Base-by-base conservation (phyloP, 2,113 vertebrate genomes). In the Alligator mississippiensis region DNA sequence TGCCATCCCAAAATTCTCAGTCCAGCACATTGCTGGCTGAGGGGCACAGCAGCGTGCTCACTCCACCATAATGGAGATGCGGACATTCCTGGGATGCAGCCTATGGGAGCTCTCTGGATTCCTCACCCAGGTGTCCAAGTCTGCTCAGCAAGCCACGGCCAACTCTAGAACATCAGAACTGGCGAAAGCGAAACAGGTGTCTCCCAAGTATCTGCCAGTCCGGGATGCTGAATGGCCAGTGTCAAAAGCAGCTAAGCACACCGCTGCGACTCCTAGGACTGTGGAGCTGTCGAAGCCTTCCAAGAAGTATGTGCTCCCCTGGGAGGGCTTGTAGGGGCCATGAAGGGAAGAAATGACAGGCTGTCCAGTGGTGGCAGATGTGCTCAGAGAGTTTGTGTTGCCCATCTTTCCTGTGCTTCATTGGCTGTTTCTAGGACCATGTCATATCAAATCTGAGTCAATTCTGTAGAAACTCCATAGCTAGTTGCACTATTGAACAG, bases 171-270 rank as follows among this genome's bases (percentile, higher is more conserved):
- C 60, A n/a, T 3, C 38, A 62, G 87, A 94, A 34, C 92, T 98
- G 80, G 96, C 98, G 0, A 70, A 12, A 85, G 55, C 90, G 27
- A 98, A 92, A 91, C 5, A 25, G 11, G 3, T 97, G 63, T 95
- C 87, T 28, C 9, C 64, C 3, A 76, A 94, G 0, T 97, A 92
- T 4, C 0, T 60, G 3, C 96, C 88, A 1, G 4, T 24, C 0
- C 94, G 91, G 3, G 58, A 95, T 15, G 78, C 93, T 2, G 6
- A 8, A 11, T 97, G 98, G 97, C 87, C 92, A 3, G 97, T 98
- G 54, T 87, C 95, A 1, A 6, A 62, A 3, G 95, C 98, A 13
- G 96, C 97, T 25, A 75, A 76, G 74, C 82, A 24, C 0, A 91
- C 87, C 0, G 91, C 91, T 78, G 61, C 90, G 34, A 93, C 97